Evolutionary conservation across 2,888 invertebrate species (phyloP), one percentile per base, ranked within the genome.

Genomic region (Graphium colonna): DNA sequence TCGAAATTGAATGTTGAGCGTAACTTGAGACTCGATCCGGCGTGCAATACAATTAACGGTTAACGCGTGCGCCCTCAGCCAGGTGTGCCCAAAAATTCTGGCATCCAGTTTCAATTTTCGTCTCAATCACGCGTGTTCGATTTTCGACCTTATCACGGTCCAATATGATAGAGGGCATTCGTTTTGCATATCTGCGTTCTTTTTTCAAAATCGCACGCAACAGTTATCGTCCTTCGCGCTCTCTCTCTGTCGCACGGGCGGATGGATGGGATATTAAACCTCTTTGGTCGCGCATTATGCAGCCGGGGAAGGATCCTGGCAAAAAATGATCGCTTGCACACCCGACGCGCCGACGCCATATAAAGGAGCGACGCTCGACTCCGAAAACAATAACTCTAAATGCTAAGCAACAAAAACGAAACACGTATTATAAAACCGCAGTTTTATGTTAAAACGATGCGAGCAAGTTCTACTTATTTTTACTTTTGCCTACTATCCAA

Each of bases 81-180:
- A 55, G 54, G 50, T 55, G 54, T 55, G 41, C 45, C 41, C 36
- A 55, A 50, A 36, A 28, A 36, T 54, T 54, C 50, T 43, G 43
- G 53, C 40, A 45, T 54, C 49, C 53, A 49, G 39, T 54, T 54
- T 49, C 53, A 54, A 54, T 16, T 39, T 31, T 44, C 26, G 1
- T 13, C 17, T 3, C 1, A 31, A 18, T 12, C 10, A 33, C n/a
- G 28, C 40, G n/a, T 16, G 21, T 17, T 41, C 33, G 18, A 50
- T 31, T 55, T 42, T 55, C 8, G 26, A 55, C 46, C 45, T 46
- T 55, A 54, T 21, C n/a, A 26, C 26, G 10, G 1, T n/a, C 10
- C 9, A 5, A 13, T 49, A 54, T 45, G 33, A 50, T n/a, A 16
- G 44, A 51, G 16, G 1, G 44, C n/a, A 12, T n/a, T n/a, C n/a